Base-by-base conservation (phyloP, 1,140 invertebrate species). In the Trichoplusia ni region DNA sequence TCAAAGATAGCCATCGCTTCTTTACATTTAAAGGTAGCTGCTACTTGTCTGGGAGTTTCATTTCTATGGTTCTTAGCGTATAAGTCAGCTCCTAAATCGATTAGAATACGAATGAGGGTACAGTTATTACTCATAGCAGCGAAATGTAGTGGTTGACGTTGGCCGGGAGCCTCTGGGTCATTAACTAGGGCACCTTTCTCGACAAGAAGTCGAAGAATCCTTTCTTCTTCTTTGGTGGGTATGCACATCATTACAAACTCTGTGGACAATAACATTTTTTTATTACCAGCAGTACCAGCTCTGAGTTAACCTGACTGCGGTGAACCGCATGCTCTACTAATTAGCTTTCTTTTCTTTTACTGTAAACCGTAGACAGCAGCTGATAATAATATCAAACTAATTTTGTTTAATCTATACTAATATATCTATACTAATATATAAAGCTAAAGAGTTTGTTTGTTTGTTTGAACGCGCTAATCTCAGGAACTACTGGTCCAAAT, bases 101-200 rank as follows among this genome's bases (percentile, higher is more conserved):
- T 31, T 1, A 89, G 71, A 18, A 86, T 67, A 4, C 59, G 35
- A 5, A 89, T 83, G 4, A 89, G 71, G 4, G 25, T 44, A 13
- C 62, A 76, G 49, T 89, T 88, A 40, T 89, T 84, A 38, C 79
- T 84, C 84, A 89, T 85, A n/a, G 86, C 84, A 25, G 86, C 86
- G 56, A 87, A 86, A 59, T 89, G 86, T 4, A 89, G 59, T 4
- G 84, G 74, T 70, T 87, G 85, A 4, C 86, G 72, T 14, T 79
- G 74, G 5, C 82, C 86, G 2, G 86, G 86, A 7, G 84, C 86
- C 25, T 71, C 47, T 2, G 75, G 67, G 49, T 89, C 86, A 19
- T 88, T 84, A 4, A 88, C 68, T 44, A 74, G 8, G n/a, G 79
- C 84, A 23, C 84, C 86, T 44, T 89, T 82, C 1, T 74, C 40